Evolutionary conservation across 2,797 vertebrate genomes (phyloP), one percentile per base, ranked within the genome.

Genomic region (Gobio occitaniae): DNA sequence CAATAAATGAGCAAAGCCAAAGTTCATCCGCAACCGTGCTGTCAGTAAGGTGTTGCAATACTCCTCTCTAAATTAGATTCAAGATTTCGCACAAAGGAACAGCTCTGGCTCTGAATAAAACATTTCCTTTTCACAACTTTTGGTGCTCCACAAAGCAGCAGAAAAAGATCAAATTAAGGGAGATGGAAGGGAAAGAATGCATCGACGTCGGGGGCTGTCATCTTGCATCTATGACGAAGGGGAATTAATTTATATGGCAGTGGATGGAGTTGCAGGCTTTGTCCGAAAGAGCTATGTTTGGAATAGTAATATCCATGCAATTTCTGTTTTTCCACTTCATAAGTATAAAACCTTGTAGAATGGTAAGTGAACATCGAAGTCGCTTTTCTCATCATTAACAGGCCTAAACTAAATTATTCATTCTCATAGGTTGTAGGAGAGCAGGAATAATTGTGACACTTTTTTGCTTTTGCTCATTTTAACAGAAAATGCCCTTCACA

Each of bases 51-150:
- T 87, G 86, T 87, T 86, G 87, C 86, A 88, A 88, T 88, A 82
- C 80, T 77, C 84, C 87, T 74, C 63, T 75, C 78, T 84, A 87
- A 90, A 88, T 90, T 80, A 90, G 87, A 86, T 87, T 90, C 89
- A 90, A 89, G 84, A 88, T 87, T 84, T 83, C 77, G 8, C 65
- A 83, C 80, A 88, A 88, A 88, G 82, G 66, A 85, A 79, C 83
- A 76, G 32, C 81, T 83, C 82, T 77, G 79, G 80, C 66, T 89
- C 66, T 89, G 89, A 89, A 90, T 90, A 90, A 90, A 89, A 90
- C 88, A 90, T 89, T 78, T 85, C 71, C 47, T 84, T 86, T 84
- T 87, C 63, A 68, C 76, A 54, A 83, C 74, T 72, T 86, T 89
- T 86, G 41, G 50, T 66, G 66, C 61, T 85, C 76, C 38, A 83